Conservation (phyloP, 1,140 invertebrate species). For the Procambarus clarkii region DNA sequence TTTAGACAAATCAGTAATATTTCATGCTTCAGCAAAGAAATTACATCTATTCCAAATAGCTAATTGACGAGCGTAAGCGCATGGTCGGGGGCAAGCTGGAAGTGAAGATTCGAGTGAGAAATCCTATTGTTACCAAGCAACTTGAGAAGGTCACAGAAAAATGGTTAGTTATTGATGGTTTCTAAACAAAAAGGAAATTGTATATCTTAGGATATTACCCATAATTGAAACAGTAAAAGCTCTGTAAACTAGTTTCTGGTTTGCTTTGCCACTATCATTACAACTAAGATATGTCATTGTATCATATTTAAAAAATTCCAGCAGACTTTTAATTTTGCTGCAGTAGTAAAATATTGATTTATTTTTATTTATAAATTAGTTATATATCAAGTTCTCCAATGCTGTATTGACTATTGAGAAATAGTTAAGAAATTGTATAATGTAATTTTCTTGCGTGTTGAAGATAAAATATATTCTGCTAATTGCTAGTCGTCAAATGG, state of each 20-base stretch:
- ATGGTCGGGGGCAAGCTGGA: slow-evolving; percentile 92
- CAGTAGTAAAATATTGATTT: too few relatives aligned
- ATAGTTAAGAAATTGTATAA: too few relatives aligned
- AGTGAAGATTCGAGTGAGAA: slow-evolving; percentile 91
- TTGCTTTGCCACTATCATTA: neutral
- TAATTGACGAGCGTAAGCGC: slow-evolving; percentile 93
- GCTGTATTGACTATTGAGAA: too few relatives aligned
- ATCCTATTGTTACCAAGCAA: slow-evolving; percentile 92
- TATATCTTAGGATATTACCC: neutral
- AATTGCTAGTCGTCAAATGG: too few relatives aligned
- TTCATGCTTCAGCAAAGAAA: neutral
- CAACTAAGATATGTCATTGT: too few relatives aligned
- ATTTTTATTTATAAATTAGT: too few relatives aligned
- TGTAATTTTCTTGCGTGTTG: too few relatives aligned
- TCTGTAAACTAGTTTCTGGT: neutral
- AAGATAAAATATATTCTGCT: too few relatives aligned
- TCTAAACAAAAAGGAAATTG: slow-evolving; percentile 27
- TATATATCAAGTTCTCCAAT: too few relatives aligned
- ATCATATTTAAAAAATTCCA: too few relatives aligned
- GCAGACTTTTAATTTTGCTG: too few relatives aligned
- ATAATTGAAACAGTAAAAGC: neutral
- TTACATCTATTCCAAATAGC: slow-evolving; percentile 77
- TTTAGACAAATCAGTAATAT: too few relatives aligned
- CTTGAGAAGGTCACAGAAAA: slow-evolving; percentile 93
- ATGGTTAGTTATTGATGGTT: slow-evolving; percentile 86